phyloP scores from a whole-genome alignment of 2,113 vertebrate genomes.

The Callionymus lyra region DNA sequence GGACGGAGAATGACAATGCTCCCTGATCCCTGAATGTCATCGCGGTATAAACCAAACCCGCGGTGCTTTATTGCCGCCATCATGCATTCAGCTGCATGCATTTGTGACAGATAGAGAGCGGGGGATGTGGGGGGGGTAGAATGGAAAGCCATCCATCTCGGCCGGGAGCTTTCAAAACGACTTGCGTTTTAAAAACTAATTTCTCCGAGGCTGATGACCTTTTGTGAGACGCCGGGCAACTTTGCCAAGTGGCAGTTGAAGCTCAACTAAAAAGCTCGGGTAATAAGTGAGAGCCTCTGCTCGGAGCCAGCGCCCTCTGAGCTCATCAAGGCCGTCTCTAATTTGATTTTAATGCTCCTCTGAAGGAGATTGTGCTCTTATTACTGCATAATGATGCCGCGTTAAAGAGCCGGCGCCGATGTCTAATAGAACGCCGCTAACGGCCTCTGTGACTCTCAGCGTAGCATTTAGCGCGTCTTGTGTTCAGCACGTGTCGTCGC shows the following conservation, averaged over 20 bases:
- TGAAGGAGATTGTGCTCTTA: constrained; percentile 65
- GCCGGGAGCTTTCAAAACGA: constrained; percentile 52
- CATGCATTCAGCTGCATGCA: constrained; percentile 40
- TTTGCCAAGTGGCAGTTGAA: constrained; percentile 68
- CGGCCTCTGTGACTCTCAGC: constrained; percentile 64
- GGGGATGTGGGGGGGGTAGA: constrained; percentile 3
- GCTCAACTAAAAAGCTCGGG: constrained; percentile 47
- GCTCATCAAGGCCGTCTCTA: constrained; percentile 63
- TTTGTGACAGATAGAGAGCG: too few species aligned
- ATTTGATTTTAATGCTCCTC: constrained; percentile 75
- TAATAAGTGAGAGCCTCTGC: constrained; percentile 52
- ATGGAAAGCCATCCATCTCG: constrained; percentile 40
- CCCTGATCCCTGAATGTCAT: constrained; percentile 67
- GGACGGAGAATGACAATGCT: constrained; percentile 56
- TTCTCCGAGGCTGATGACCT: constrained; percentile 69
- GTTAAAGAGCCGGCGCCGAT: constrained; percentile 65
- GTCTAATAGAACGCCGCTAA: constrained; percentile 65
- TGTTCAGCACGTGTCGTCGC: constrained; percentile 35
- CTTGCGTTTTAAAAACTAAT: constrained; percentile 61
- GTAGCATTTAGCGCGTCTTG: constrained; percentile 50
- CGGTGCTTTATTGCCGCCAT: constrained; percentile 54
- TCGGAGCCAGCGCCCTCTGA: constrained; percentile 47
- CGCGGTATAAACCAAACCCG: constrained; percentile 42
- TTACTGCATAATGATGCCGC: constrained; percentile 71
- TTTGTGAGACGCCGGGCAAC: constrained; percentile 59